Base-by-base conservation (phyloP, 2,888 invertebrate genomes). In the Nomada ruficornis region DNA sequence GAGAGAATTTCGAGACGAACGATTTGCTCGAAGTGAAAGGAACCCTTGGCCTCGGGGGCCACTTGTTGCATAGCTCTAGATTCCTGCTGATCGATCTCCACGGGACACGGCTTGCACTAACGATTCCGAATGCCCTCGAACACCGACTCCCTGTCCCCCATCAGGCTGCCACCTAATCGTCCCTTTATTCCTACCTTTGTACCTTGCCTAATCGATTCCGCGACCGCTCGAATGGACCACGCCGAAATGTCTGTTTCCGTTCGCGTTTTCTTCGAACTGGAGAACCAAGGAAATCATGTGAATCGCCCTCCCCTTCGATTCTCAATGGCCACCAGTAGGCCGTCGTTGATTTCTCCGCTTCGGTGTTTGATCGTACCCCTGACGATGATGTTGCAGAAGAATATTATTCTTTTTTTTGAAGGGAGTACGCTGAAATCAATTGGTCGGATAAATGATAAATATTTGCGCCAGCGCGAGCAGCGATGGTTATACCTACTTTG, bases 41-140 rank as follows among this genome's bases (percentile, higher is more conserved):
- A 84, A 87, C 88, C 87, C 86, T 88, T 88, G 89, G 88, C 89
- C 90, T 89, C 89, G 86, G 90, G 90, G 91, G 82, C 93, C 93
- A 93, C 93, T 93, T 93, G 92, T 93, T 92, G 92, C 93, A 89
- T 88, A 89, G 88, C 88, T 82, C 79, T 80, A 88, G 91, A 91
- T 90, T 91, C 92, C 91, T 87, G 92, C 91, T 91, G 92, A 77
- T 82, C 83, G 76, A 68, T 80, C 92, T 80, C 90, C 84, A 85
- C 90, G 86, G 90, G 93, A 90, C 87, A 71, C 84, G 82, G 83
- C 78, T 83, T 89, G 91, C 92, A 90, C 90, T 88, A 91, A 84
- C 91, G 91, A 93, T 70, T 90, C 77, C 88, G 90, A 93, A 93
- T 92, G 89, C 89, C 85, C 80, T 76, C 85, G 86, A 88, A 88